Base-by-base conservation (phyloP, 1,140 invertebrate species). In the Solenopsis invicta region DNA sequence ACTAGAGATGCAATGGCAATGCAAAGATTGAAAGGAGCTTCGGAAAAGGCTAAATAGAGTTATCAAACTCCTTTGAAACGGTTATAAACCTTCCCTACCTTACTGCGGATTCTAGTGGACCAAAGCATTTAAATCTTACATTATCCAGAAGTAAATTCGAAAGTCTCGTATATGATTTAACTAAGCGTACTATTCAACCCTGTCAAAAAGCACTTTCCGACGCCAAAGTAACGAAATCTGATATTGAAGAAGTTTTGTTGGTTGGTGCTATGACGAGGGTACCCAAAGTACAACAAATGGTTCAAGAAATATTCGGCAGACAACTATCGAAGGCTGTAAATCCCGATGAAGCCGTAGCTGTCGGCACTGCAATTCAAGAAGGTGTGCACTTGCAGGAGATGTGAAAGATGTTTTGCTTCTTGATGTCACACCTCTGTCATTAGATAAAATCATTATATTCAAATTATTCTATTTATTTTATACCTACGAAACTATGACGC, bases 211-310 rank as follows among this genome's bases (percentile, higher is more conserved):
- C 99, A 1, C 96, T 99, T 67, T 97, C 98, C 90, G 99, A 99
- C 96, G 99, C 99, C 61, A 99, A 99, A 95, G 98, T 99, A 0
- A 96, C 97, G 67, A 98, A 99, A 85, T 97, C 97, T 0, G 99
- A 99, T 78, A 99, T 99, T 92, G 98, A 98, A 0, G 99, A 99
- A 94, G 99, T 99, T 71, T 96, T 99, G 45, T 96, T 99, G 0
- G 99, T 99, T 54, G 99, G 99, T 90, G 99, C 99, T 87, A 99
- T 99, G 99, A 99, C 98, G 0, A 96, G 99, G 86, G 99, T 99
- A 98, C 99, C 99, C 0, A 99, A 99, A 96, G 99, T 99, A 0
- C 99, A 99, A 95, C 92, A 96, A 67, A 98, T 98, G 5, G 99
- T 99, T 0, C 98, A 99, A 95, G 98, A 99, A 69, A 97, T 99